Evolutionary conservation across 1,140 invertebrate species (phyloP).

Genomic region (Rhagoletis pomonella): DNA sequence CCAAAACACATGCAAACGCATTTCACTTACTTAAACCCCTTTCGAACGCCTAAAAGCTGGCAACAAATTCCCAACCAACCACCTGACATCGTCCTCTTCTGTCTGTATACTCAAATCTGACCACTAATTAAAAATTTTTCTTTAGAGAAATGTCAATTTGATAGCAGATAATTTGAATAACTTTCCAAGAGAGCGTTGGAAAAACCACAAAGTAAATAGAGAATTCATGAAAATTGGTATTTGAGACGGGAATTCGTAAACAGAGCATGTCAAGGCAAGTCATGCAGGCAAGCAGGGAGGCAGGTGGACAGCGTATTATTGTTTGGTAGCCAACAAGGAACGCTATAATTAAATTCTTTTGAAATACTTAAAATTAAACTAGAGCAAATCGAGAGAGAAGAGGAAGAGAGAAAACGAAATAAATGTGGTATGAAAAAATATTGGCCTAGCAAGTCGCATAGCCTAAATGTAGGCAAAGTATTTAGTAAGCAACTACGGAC

Average conservation of each 20-base stretch:
- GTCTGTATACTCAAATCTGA: slow-evolving; percentile 12
- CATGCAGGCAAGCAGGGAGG: background rate
- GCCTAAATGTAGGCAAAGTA: background rate
- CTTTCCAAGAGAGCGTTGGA: background rate
- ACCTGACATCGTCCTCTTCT: background rate
- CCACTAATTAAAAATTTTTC: slow-evolving; percentile 46
- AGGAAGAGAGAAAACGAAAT: background rate
- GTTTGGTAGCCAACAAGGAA: background rate
- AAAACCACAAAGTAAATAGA: slow-evolving; percentile 17
- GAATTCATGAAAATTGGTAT: background rate
- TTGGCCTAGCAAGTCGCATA: background rate
- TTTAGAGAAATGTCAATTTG: slow-evolving; percentile 35
- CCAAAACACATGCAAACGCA: too few species aligned
- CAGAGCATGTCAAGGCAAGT: background rate
- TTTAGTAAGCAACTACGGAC: background rate
- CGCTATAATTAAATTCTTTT: slow-evolving; percentile 49
- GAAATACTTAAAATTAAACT: slow-evolving; percentile 41
- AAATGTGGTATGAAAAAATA: background rate
- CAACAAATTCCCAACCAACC: background rate
- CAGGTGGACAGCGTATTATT: background rate
- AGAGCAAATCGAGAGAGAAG: background rate
- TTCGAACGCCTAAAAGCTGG: background rate
- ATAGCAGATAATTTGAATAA: slow-evolving; percentile 40
- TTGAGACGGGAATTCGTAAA: background rate
- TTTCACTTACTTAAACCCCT: background rate